A percentile compares a stretch with the other conserved stretches of the same genome.
Evolutionary conservation across 2,888 invertebrate species (phyloP).

Genomic region (Operophtera brumata): DNA sequence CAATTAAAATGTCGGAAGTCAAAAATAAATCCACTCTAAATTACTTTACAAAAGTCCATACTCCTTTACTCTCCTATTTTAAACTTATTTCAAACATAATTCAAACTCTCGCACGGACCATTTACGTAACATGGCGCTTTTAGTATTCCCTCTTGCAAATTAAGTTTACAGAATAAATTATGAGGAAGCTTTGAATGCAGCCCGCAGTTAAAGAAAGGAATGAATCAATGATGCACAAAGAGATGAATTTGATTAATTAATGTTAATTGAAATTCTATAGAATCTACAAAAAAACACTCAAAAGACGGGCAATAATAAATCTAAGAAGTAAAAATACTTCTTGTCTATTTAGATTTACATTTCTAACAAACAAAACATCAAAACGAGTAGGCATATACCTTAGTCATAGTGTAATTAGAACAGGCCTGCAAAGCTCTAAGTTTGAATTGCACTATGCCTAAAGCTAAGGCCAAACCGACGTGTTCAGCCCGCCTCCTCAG

Average conservation of each 20-base stretch:
- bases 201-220: conserved; percentile 4
- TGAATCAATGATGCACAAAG: conserved; percentile 15
- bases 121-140: conserved; percentile 32
- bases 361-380: no score
- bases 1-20: background rate
- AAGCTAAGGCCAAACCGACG: no score
- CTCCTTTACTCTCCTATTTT: conserved; percentile 16
- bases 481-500: no score
- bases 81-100: conserved; percentile 31
- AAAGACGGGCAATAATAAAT: background rate
- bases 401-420: no score
- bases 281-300: background rate
- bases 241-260: conserved; percentile 4
- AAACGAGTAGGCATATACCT: no score
- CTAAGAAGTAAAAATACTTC: no score
- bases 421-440: no score
- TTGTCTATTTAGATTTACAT: no score
- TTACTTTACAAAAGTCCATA: conserved; percentile 2
- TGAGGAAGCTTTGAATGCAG: conserved; percentile 21
- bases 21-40: background rate
- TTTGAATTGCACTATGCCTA: no score
- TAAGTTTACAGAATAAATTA: conserved; percentile 32
- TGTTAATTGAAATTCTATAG: background rate
- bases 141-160: conserved; percentile 34
- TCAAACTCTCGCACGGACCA: conserved; percentile 31